These are phyloP conservation scores for Gymnothorax javanicus DNA, from an alignment of 2,797 vertebrate species.

Conservation along the genomic window DNA sequence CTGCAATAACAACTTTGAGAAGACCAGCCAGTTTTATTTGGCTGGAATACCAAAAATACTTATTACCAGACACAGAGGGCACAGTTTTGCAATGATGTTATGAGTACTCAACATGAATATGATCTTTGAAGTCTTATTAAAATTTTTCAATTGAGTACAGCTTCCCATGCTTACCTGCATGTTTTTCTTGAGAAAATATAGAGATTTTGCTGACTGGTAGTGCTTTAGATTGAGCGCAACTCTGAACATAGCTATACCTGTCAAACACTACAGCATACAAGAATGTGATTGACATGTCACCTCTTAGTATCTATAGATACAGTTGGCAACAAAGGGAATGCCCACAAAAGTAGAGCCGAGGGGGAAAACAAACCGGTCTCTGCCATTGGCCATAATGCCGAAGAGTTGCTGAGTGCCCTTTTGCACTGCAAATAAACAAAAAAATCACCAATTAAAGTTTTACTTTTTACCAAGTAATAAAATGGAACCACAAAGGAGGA, in stretches of 20 bases:
- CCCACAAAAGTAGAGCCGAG: no score
- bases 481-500: no score
- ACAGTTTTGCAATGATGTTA: not conserved
- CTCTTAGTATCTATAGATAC: not conserved
- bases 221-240: not conserved
- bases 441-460: no score
- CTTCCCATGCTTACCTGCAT: not conserved
- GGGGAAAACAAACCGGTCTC: no score
- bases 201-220: not conserved
- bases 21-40: not conserved
- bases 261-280: not conserved
- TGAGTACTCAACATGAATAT: not conserved
- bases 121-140: not conserved
- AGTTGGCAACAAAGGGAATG: no score
- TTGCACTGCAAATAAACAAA: no score
- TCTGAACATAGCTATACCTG: not conserved
- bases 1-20: slow-evolving; percentile 10
- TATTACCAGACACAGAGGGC: not conserved
- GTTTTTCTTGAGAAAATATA: not conserved
- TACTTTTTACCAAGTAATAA: no score
- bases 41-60: not conserved
- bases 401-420: no score
- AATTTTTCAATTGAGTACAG: not conserved
- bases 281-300: not conserved
- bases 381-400: no score